Evolutionary conservation across 2,888 invertebrate genomes (phyloP), one percentile per base, ranked within the genome.

Genomic region (Dolomedes plantarius): DNA sequence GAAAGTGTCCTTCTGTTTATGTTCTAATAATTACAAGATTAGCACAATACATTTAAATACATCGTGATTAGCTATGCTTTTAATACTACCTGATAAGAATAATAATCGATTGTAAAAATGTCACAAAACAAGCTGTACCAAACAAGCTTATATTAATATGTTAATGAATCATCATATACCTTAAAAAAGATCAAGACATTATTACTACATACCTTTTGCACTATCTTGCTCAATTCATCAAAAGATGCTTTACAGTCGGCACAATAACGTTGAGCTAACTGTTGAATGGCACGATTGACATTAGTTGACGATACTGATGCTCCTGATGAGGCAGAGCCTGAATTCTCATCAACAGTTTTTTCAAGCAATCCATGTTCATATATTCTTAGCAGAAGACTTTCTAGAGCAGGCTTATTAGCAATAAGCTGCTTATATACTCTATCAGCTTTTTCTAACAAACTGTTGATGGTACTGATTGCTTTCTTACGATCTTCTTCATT

Each of bases 401-500:
- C 98, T 9, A 98, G 92, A 75, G 95, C 94, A 0, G 98, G 97
- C 90, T 98, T 97, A 90, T 97, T 96, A 2, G 95, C 94, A 89
- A 97, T 95, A 9, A 99, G 92, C 91, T 97, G 97, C 79, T 97
- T 95, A 91, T 98, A 98, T 19, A 97, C 96, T 28, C 96, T 93
- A 91, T 99, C 99, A 0, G 98, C 98, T 90, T 98, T 97, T 90
- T 98, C 98, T 74, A 99, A 92, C 87, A 98, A 92, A 0, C 95
- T 94, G 90, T 98, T 97, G 89, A 99, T 98, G 50, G 95, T 95
- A 46, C 95, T 94, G 29, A 98, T 96, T 87, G 98, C 97, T 92
- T 98, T 98, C 91, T 97, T 97, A 1, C 98, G 93, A 91, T 98
- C 99, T 89, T 98, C 98, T 90, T 98, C 98, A 89, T 95, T 97